These are phyloP conservation scores for Stylophora pistillata DNA, from an alignment of 64 coral and sea anemone genomes.

Conservation along the genomic window DNA sequence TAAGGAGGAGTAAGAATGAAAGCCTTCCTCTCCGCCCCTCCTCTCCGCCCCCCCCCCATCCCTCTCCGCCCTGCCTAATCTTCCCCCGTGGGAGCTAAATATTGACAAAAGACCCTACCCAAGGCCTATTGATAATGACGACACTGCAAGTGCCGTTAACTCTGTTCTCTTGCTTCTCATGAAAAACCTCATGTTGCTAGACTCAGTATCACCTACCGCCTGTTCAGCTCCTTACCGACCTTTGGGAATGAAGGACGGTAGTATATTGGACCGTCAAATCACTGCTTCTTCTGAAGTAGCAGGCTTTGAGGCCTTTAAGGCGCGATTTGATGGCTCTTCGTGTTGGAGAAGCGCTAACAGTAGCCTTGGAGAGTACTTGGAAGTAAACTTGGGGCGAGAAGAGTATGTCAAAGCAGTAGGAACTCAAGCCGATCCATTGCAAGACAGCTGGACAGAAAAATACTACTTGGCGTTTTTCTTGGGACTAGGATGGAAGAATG, in stretches of 20 bases:
- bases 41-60: no score
- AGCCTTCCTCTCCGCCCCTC: no score
- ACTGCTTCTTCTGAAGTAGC: slow-evolving; percentile 23
- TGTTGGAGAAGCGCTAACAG: slow-evolving; percentile 19
- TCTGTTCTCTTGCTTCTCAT: neutral
- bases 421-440: slow-evolving; percentile 30
- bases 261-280: slow-evolving; percentile 15
- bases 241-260: slow-evolving; percentile 11
- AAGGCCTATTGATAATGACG: no score
- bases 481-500: neutral
- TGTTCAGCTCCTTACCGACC: neutral
- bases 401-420: neutral
- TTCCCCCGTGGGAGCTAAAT: no score
- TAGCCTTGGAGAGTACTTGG: neutral
- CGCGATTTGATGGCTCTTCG: slow-evolving; percentile 7
- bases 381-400: slow-evolving; percentile 16
- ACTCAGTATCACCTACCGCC: neutral
- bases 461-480: slow-evolving; percentile 5
- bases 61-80: no score
- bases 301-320: slow-evolving; percentile 36
- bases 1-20: no score
- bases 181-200: neutral
- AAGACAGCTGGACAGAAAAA: slow-evolving; percentile 31
- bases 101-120: no score
- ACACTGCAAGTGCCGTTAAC: neutral